Base-by-base conservation (phyloP, 2,113 vertebrate species). In the Budorcas taxicolor region DNA sequence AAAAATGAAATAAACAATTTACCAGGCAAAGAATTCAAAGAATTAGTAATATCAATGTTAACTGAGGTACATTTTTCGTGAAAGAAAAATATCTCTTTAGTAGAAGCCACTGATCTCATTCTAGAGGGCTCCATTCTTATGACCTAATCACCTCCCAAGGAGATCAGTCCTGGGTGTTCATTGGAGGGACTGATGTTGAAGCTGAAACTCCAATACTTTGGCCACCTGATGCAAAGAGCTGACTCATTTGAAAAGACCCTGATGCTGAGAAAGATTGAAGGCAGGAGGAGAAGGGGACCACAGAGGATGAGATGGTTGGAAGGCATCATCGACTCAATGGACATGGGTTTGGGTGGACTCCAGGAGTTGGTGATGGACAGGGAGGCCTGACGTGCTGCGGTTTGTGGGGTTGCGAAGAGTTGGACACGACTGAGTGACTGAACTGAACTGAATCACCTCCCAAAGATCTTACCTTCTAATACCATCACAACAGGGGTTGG, bases 361-460 rank as follows among this genome's bases (percentile, higher is more conserved):
- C 1, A 0, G 67, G 67, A 71, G 67, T 40, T 71, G 67, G 67
- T 40, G n/a, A 71, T 23, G n/a, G n/a, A 71, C 19, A 40, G 19
- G 67, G n/a, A 71, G 19, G 67, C n/a, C 67, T 71, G 67, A 5
- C 0, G 0, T 71, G n/a, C 67, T 71, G 67, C 10, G 0, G 19
- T 71, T 12, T 10, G 11, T 2, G 67, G n/a, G 9, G n/a, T 71
- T 10, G 0, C n/a, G 6, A 40, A 71, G n/a, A 71, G n/a, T 2
- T 36, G 10, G 67, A 71, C 67, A 71, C 0, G 19, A 40, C 10
- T 71, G 67, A 71, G n/a, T 0, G 0, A 40, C n/a, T 36, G n/a
- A 36, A 23, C 67, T 71, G 19, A 40, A 71, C n/a, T 40, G 67
- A 55, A 57, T 36, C 78, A 36, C 36, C 36, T 47, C 86, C 11